Evolutionary conservation across 2,888 invertebrate genomes (phyloP).

Genomic region (Eugnorisma glareosa): DNA sequence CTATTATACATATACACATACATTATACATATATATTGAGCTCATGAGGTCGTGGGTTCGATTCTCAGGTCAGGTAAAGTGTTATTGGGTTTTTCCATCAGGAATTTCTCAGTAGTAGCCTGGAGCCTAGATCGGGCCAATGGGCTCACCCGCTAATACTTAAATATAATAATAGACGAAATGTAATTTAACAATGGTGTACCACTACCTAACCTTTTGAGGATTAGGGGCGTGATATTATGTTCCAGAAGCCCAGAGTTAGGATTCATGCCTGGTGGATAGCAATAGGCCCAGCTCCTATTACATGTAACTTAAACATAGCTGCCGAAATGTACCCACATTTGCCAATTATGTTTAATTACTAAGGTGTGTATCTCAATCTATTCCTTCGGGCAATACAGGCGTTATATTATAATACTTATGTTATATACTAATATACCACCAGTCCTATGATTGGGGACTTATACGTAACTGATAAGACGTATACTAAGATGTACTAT

Average conservation of each 20-base stretch:
- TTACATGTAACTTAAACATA: neutral
- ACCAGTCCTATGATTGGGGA: neutral
- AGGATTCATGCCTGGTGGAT: neutral
- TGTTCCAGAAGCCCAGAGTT: neutral
- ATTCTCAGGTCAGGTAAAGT: constrained; percentile 63
- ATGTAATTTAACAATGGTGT: no score
- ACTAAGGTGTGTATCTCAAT: neutral
- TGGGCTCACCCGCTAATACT: no score
- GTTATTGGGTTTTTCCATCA: constrained; percentile 51
- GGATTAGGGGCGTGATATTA: no score
- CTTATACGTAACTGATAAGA: neutral
- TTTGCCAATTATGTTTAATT: no score
- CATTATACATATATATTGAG: no score
- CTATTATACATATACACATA: no score
- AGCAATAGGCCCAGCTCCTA: neutral
- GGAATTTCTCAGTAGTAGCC: neutral
- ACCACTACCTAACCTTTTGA: no score
- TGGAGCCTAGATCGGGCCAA: no score
- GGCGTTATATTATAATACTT: neutral
- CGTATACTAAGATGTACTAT: neutral
- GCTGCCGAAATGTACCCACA: neutral
- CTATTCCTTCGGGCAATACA: neutral
- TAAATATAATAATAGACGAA: no score
- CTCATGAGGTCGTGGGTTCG: no score
- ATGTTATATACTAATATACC: neutral